Percentiles rank a stretch among this genome's conserved stretches.
Evolutionary conservation across 2,113 vertebrate genomes (phyloP).

Genomic region (Nycticorax nycticorax): DNA sequence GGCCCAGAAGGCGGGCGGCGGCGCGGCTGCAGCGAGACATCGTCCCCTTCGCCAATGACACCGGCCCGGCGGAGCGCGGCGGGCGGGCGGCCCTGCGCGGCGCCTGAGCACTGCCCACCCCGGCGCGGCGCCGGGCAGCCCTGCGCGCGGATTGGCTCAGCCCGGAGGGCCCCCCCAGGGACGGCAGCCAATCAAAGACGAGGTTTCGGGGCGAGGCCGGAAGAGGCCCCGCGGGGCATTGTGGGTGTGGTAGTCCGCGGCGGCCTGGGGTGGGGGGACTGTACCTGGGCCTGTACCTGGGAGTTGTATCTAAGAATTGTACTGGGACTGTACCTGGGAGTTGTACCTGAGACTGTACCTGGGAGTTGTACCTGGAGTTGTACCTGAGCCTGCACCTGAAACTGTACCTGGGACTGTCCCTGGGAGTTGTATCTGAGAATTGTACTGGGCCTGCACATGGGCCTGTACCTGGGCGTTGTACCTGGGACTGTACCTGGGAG

Average conservation of each 20-base stretch:
- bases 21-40: conserved; percentile 33
- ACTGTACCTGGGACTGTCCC: too few relatives aligned
- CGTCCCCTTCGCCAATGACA: conserved; percentile 9
- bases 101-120: background rate
- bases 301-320: background rate
- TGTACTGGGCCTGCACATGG: too few relatives aligned
- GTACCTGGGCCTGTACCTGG: background rate
- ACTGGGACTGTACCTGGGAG: background rate
- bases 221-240: accelerated
- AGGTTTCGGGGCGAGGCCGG: accelerated
- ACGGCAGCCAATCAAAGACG: background rate
- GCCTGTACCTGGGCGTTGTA: too few relatives aligned
- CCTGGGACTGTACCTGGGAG: too few relatives aligned
- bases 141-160: background rate
- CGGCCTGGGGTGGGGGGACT: too few relatives aligned
- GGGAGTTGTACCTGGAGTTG: too few relatives aligned
- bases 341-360: too few relatives aligned
- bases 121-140: background rate
- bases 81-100: background rate
- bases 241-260: background rate
- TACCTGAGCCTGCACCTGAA: too few relatives aligned
- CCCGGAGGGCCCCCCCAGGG: accelerated
- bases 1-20: conserved; percentile 3
- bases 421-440: too few relatives aligned
- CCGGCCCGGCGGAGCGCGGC: background rate